Conservation (phyloP, 1,140 invertebrate genomes). For the Sesamia nonagrioides region DNA sequence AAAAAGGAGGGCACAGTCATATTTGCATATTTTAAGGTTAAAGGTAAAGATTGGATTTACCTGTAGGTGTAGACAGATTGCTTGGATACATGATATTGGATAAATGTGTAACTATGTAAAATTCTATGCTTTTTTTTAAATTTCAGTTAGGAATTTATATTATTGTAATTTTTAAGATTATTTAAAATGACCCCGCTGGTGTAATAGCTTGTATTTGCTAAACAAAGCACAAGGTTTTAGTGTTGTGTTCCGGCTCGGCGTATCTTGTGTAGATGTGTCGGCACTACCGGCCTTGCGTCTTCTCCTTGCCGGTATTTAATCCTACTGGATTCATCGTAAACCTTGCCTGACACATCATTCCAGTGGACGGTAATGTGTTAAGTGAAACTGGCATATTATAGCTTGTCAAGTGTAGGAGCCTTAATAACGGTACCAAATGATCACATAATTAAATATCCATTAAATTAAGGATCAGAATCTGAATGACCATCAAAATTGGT, state of each 20-base stretch:
- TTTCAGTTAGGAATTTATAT: conserved; percentile 15
- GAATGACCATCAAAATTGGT: conserved; percentile 55
- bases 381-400: background rate
- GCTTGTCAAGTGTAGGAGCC: background rate
- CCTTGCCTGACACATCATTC: conserved; percentile 1
- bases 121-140: background rate
- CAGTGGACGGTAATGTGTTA: background rate
- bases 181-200: conserved; percentile 36
- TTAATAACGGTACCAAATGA: background rate
- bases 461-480: conserved; percentile 8
- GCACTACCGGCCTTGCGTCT: conserved; percentile 22
- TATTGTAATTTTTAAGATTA: conserved; percentile 29
- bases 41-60: conserved; percentile 50
- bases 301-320: conserved; percentile 36
- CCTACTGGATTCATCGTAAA: conserved; percentile 22
- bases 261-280: conserved; percentile 21
- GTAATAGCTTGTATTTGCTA: conserved; percentile 47
- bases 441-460: conserved; percentile 22
- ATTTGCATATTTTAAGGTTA: conserved; percentile 51
- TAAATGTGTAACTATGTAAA: conserved; percentile 20
- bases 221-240: conserved; percentile 50
- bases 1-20: conserved; percentile 42
- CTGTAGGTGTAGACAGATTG: conserved; percentile 30
- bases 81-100: too few species aligned
- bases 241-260: conserved; percentile 38